A percentile compares a stretch with the other conserved stretches of the same genome.
phyloP scores from a whole-genome alignment of 2,797 vertebrate genomes.

The Siniperca undulata region DNA sequence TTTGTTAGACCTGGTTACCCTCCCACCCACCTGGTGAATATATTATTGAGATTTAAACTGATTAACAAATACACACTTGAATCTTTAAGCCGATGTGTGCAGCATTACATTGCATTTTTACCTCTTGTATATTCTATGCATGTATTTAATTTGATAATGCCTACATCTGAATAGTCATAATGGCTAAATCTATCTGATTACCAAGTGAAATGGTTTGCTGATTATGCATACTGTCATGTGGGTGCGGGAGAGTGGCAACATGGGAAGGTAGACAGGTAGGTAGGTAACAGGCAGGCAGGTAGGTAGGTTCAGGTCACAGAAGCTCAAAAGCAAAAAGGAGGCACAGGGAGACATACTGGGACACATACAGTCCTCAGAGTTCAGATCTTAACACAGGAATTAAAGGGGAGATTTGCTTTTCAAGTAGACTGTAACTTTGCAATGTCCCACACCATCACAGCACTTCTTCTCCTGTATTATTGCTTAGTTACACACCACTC shows the following conservation, averaged over 20 bases:
- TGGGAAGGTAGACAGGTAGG: too few relatives aligned
- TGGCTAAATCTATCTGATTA: background rate
- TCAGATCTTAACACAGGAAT: conserved; percentile 18
- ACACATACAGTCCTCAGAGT: background rate
- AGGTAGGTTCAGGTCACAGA: too few relatives aligned
- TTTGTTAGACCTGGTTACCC: conserved; percentile 1
- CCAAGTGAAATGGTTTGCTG: background rate
- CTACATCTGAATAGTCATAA: background rate
- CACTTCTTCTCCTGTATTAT: conserved; percentile 18
- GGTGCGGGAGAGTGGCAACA: too few relatives aligned
- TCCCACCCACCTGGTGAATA: conserved; percentile 34
- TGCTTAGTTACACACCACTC: conserved; percentile 20
- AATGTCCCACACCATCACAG: conserved; percentile 27
- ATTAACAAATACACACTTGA: background rate
- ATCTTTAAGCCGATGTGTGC: background rate
- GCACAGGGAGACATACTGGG: too few relatives aligned
- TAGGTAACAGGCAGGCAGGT: too few relatives aligned
- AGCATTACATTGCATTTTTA: background rate
- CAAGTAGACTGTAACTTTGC: conserved; percentile 28
- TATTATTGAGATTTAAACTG: background rate
- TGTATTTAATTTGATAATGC: background rate
- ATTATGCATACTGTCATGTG: conserved; percentile 3
- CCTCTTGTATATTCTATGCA: background rate
- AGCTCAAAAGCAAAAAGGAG: too few relatives aligned
- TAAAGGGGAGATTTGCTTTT: conserved; percentile 16